Base-by-base conservation (phyloP, 2,797 vertebrate species). In the Lerista edwardsae region DNA sequence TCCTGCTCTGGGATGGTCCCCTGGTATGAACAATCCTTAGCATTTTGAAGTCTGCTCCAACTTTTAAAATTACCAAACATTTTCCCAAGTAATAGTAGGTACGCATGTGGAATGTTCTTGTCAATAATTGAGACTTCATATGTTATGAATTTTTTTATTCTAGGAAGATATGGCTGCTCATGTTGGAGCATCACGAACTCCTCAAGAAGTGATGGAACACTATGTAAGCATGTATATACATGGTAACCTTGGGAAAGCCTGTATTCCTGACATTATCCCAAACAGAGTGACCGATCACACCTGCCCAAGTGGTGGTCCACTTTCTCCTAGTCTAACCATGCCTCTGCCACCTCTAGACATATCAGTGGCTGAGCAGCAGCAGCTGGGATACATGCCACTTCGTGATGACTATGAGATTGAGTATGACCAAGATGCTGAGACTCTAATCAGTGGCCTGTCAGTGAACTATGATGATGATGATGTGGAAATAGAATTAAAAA, bases 171-270 rank as follows among this genome's bases (percentile, higher is more conserved):
- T 99, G 98, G 98, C 98, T 0, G 96, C 98, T 21, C 98, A 99
- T 0, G 98, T 99, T 0, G 98, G 98, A 29, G 97, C 98, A 0
- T 97, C 98, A 2, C 96, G 98, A 25, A 98, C 97, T 0, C 98
- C 98, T 1, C 98, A 98, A 95, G 99, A 99, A 89, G 98, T 99
- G 88, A 99, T 99, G 98, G 98, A 99, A 4, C 99, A 99, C 92
- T 99, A 99, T 0, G 98, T 99, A 87, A 98, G 97, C 96, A 99
- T 99, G 98, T 99, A 99, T 76, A 98, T 99, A 93, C 98, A 99
- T 0, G 99, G 99, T 4, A 99, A 99, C 96, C 96, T 99, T 87
- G 99, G 99, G 0, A 99, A 98, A 81, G 99, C 98, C 88, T 99
- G 99, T 94, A 99, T 99, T 94, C 98, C 98, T 0, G 99, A 99